phyloP scores from a whole-genome alignment of 2,888 invertebrate genomes.

The Drosophila borborema region DNA sequence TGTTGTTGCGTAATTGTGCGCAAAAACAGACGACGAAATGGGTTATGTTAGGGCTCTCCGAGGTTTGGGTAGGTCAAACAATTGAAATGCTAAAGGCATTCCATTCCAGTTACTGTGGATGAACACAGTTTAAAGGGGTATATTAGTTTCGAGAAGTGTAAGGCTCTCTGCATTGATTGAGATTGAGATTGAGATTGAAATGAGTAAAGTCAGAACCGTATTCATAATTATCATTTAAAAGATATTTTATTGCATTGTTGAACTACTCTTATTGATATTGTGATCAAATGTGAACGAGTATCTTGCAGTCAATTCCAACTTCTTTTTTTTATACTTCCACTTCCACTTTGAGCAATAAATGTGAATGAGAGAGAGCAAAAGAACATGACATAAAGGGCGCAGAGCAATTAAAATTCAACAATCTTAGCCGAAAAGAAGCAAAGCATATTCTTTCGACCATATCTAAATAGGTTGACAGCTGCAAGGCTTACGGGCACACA shows the following conservation, averaged over 20 bases:
- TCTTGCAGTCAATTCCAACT: background rate
- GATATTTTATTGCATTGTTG: no score
- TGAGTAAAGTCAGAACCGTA: no score
- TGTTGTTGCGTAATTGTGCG: slow-evolving; percentile 79
- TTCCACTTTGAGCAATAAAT: slow-evolving; percentile 31
- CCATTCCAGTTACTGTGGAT: no score
- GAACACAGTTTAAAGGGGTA: background rate
- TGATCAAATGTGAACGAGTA: background rate
- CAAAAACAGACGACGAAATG: slow-evolving; percentile 63
- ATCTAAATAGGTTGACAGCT: slow-evolving; percentile 38
- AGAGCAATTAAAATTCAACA: slow-evolving; percentile 62
- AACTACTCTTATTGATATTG: no score
- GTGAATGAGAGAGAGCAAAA: slow-evolving; percentile 14
- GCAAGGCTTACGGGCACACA: slow-evolving; percentile 7
- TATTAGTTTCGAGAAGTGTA: background rate
- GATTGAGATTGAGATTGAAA: no score
- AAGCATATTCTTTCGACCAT: slow-evolving; percentile 47
- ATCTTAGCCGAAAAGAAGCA: slow-evolving; percentile 44
- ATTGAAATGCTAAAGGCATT: slow-evolving; percentile 55
- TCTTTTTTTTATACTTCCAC: background rate
- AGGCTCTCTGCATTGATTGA: no score
- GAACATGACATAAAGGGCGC: slow-evolving; percentile 25
- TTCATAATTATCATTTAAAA: no score
- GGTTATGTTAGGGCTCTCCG: slow-evolving; percentile 44
- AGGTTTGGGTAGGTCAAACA: slow-evolving; percentile 38